These are phyloP conservation scores for Mormyrops attenuatus DNA, from an alignment of 2,797 vertebrate species.

Conservation along the genomic window DNA sequence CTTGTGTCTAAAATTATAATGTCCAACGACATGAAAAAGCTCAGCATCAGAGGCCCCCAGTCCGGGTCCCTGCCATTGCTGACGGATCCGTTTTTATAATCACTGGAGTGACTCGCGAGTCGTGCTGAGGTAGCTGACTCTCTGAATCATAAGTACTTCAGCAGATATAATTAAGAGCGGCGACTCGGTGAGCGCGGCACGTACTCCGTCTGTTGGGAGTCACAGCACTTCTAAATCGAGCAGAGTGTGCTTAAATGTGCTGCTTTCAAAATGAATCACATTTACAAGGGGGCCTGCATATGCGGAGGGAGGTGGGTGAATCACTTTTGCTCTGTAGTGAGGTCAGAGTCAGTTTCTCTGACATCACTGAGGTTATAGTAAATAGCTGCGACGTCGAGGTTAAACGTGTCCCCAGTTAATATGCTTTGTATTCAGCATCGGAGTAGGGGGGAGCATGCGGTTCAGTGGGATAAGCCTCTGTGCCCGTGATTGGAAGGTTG, in stretches of 20 bases:
- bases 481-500: neutral
- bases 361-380: constrained; percentile 3
- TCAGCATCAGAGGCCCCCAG: neutral
- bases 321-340: neutral
- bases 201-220: neutral
- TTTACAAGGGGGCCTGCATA: neutral
- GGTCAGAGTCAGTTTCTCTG: neutral
- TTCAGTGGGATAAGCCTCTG: neutral
- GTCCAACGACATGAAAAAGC: neutral
- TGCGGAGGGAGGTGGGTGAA: neutral
- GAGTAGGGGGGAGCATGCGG: neutral
- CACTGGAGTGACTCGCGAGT: neutral
- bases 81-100: neutral
- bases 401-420: neutral
- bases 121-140: neutral
- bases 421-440: neutral
- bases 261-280: neutral
- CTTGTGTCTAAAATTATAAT: neutral
- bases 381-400: neutral
- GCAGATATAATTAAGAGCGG: neutral
- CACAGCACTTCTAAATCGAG: neutral
- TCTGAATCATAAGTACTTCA: neutral
- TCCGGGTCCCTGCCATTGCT: neutral
- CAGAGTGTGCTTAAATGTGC: neutral
- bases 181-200: neutral